Base-by-base conservation (phyloP, 2,113 vertebrate species). In the Dasyornis broadbenti region DNA sequence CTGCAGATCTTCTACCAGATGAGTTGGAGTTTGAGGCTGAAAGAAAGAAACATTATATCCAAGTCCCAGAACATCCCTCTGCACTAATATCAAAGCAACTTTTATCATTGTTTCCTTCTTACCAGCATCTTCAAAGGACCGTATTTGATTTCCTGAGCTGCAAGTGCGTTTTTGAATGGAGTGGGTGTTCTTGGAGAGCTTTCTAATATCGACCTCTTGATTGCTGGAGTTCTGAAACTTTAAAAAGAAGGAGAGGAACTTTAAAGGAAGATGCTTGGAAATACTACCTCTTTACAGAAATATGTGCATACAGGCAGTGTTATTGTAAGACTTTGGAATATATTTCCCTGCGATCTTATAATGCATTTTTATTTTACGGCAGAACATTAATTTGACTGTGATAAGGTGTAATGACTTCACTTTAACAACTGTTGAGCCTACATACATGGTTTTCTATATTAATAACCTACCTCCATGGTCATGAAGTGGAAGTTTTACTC, bases 171-270 rank as follows among this genome's bases (percentile, higher is more conserved):
- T 97, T 99, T 99, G 98, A 99, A 99, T 23, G 99, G 99, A 71
- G 99, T 99, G 78, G 99, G 99, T 83, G 99, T 99, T 94, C 98
- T 98, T 66, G 99, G 99, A 90, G 98, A 98, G 44, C 98, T 99
- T 94, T 99, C 99, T 92, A 99, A 93, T 97, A 99, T 99, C 30
- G 99, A 99, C 82, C 99, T 98, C 95, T 99, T 98, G 93, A 99
- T 98, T 97, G 98, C 98, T 86, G 99, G 99, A 89, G 99, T 99
- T 96, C 98, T 98, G 97, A 99, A 99, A 96, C 99, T 99, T 97
- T 94, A 95, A 93, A 95, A 97, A 95, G 61, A 96, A 69, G 71
- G 37, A 71, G n/a, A 72, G n/a, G 89, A 86, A 83, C 61, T 80
- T 97, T 81, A 64, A 90, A 95, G 69, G 54, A 92, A 72, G 31